phyloP scores from a whole-genome alignment of 2,888 invertebrate genomes.

The Caenorhabditis japonica region DNA sequence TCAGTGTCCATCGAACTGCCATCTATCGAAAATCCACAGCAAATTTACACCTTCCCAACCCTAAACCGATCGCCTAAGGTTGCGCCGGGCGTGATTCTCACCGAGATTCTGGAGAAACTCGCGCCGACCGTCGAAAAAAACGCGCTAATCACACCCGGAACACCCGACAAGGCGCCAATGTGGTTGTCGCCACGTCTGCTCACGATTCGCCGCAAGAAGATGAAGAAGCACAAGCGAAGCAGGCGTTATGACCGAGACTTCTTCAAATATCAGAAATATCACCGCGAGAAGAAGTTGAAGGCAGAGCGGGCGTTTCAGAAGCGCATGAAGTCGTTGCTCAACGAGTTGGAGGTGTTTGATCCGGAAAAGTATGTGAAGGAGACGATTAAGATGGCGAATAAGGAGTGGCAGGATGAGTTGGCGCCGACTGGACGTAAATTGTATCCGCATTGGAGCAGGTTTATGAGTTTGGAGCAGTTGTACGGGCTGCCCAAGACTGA shows the following conservation, averaged over 20 bases:
- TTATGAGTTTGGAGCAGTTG: constrained; percentile 72
- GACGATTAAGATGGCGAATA: constrained; percentile 69
- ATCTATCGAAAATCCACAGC: constrained; percentile 48
- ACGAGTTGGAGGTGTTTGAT: constrained; percentile 70
- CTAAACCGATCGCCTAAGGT: constrained; percentile 55
- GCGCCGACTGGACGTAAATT: constrained; percentile 72
- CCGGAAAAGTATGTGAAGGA: constrained; percentile 72
- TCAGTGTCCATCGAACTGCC: constrained; percentile 45
- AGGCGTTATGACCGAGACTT: constrained; percentile 71
- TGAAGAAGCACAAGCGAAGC: constrained; percentile 74
- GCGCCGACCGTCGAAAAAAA: constrained; percentile 56
- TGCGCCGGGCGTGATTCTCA: constrained; percentile 55
- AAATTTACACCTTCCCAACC: constrained; percentile 68
- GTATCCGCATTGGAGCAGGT: constrained; percentile 75
- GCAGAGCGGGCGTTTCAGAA: constrained; percentile 71
- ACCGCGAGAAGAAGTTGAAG: constrained; percentile 72
- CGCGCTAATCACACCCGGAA: constrained; percentile 23
- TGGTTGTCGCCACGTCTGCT: constrained; percentile 64
- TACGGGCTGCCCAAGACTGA: constrained; percentile 67
- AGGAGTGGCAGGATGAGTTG: constrained; percentile 70
- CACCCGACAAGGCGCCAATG: constrained; percentile 39
- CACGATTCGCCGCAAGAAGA: constrained; percentile 74
- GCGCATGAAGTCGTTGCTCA: constrained; percentile 69
- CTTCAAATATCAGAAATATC: constrained; percentile 74
- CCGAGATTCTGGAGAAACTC: constrained; percentile 59